These are phyloP conservation scores for Quadriops clusia DNA, from an alignment of 2,888 invertebrate genomes.

Conservation along the genomic window DNA sequence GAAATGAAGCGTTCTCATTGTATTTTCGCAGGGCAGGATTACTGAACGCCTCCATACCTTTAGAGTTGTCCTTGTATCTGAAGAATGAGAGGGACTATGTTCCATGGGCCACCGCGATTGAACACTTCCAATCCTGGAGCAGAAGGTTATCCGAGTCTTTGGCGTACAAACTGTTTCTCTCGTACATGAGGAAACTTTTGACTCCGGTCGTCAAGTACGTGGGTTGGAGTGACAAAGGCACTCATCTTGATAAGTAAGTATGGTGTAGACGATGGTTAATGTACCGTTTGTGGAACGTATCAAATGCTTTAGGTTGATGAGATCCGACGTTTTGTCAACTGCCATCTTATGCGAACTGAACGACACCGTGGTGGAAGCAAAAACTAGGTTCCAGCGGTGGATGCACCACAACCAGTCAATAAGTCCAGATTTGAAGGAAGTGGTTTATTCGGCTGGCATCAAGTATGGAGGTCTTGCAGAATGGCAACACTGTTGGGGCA, in stretches of 20 bases:
- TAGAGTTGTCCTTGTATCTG: constrained; percentile 55
- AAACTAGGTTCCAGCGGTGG: constrained; percentile 60
- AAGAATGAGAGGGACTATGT: constrained; percentile 63
- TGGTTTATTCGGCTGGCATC: constrained; percentile 54
- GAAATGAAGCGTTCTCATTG: no score
- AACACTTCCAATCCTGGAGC: constrained; percentile 62
- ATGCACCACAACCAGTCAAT: constrained; percentile 51
- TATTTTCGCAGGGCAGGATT: constrained; percentile 46
- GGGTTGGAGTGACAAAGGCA: constrained; percentile 52
- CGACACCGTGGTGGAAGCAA: constrained; percentile 57
- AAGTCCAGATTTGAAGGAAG: constrained; percentile 63
- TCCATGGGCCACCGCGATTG: constrained; percentile 72
- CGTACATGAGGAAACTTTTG: constrained; percentile 46
- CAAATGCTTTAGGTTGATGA: constrained; percentile 46
- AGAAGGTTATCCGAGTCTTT: constrained; percentile 58
- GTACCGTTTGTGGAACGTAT: not conserved
- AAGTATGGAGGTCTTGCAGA: constrained; percentile 57
- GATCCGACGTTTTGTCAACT: constrained; percentile 57
- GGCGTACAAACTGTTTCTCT: constrained; percentile 54
- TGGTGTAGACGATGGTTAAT: constrained; percentile 1
- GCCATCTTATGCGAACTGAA: constrained; percentile 62
- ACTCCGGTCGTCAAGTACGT: constrained; percentile 46
- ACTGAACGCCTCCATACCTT: constrained; percentile 49
- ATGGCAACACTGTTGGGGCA: constrained; percentile 68
- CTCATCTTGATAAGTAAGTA: constrained; percentile 50